phyloP scores from a whole-genome alignment of 2,113 vertebrate species.

The Atrichornis clamosus region DNA sequence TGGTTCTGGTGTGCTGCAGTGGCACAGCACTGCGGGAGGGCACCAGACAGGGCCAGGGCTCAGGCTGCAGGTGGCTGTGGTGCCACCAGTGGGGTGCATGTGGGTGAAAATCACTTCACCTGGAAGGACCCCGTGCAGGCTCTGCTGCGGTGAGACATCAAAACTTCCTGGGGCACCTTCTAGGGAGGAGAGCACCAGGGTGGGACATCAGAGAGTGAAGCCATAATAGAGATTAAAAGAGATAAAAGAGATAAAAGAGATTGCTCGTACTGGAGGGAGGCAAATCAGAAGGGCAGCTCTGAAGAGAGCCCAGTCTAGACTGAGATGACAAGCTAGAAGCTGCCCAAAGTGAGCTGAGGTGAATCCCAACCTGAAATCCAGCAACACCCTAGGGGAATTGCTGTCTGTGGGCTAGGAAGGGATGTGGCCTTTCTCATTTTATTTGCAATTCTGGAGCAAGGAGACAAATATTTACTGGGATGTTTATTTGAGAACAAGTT shows the following conservation, averaged over 20 bases:
- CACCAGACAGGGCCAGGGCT: not conserved
- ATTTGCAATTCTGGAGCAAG: not conserved
- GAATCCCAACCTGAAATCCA: not conserved
- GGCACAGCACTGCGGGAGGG: not conserved
- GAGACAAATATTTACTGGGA: slow-evolving; percentile 54
- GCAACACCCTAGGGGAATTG: not conserved
- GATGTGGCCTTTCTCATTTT: not conserved
- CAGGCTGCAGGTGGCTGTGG: not conserved
- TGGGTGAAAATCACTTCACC: not conserved
- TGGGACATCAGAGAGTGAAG: not conserved
- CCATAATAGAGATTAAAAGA: not conserved
- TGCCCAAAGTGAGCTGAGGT: not conserved
- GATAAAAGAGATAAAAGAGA: not conserved
- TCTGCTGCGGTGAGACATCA: not conserved
- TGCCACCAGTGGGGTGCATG: not conserved
- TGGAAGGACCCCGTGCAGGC: not conserved
- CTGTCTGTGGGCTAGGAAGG: not conserved
- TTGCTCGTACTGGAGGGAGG: not conserved
- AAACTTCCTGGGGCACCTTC: not conserved
- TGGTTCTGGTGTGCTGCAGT: rapidly evolving
- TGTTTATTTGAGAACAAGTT: slow-evolving; percentile 60
- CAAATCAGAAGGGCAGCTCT: not conserved
- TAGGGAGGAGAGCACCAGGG: not conserved
- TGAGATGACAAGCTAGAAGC: not conserved
- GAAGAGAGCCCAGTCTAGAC: not conserved